Percentiles rank a stretch among this genome's conserved stretches.
Evolutionary conservation across 2,113 vertebrate genomes (phyloP).

Genomic region (Alosa alosa): DNA sequence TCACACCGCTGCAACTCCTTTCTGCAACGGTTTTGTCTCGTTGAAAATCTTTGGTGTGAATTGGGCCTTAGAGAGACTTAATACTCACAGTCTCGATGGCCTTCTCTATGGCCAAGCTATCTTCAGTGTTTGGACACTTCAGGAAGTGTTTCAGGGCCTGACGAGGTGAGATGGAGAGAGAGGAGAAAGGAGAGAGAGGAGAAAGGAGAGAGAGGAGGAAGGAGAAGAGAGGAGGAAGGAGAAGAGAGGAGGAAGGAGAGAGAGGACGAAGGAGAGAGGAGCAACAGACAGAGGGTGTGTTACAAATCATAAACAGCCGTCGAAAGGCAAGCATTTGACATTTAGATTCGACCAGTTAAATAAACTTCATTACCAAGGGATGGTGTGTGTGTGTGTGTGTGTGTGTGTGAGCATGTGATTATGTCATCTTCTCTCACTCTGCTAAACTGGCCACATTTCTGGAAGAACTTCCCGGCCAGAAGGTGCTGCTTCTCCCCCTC

Average conservation of each 20-base stretch:
- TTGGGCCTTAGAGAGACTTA: too few species aligned
- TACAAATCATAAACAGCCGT: background rate
- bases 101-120: slow-evolving; percentile 90
- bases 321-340: background rate
- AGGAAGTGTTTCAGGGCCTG: slow-evolving; percentile 95
- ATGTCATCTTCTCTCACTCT: slow-evolving; percentile 70
- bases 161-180: slow-evolving; percentile 37
- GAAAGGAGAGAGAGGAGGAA: too few species aligned
- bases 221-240: background rate
- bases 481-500: slow-evolving; percentile 94
- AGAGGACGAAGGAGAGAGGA: background rate
- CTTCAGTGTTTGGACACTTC: slow-evolving; percentile 85
- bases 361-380: background rate
- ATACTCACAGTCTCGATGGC: slow-evolving; percentile 92
- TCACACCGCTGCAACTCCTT: too few species aligned
- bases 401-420: background rate
- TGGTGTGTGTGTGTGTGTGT: background rate
- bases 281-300: background rate
- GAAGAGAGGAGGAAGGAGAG: slow-evolving; percentile 42
- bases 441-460: slow-evolving; percentile 89
- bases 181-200: slow-evolving; percentile 31
- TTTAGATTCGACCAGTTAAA: background rate
- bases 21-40: too few species aligned
- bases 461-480: slow-evolving; percentile 93
- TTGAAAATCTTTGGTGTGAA: too few species aligned